Evolutionary conservation across 2,888 invertebrate species (phyloP).

Genomic region (Phyllotreta cruciferae): DNA sequence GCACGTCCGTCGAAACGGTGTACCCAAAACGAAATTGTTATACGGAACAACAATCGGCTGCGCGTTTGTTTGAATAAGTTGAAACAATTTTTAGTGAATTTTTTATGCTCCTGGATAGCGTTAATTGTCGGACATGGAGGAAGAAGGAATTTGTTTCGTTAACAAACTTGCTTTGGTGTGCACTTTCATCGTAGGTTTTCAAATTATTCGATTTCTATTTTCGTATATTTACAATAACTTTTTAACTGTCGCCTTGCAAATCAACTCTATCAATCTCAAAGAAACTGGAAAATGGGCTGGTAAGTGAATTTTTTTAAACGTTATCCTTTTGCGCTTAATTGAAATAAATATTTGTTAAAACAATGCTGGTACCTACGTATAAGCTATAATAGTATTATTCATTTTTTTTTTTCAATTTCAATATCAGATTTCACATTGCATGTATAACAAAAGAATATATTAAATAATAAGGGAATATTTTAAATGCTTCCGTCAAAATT

Average conservation of each 20-base stretch:
- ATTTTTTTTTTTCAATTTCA: too few species aligned
- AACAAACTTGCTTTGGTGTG: constrained; percentile 63
- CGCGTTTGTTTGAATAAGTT: constrained; percentile 27
- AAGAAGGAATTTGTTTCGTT: constrained; percentile 50
- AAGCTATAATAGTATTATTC: too few species aligned
- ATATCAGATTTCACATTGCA: too few species aligned
- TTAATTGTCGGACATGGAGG: constrained; percentile 29
- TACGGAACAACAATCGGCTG: constrained; percentile 30
- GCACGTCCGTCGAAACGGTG: constrained; percentile 38
- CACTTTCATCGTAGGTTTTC: constrained; percentile 56
- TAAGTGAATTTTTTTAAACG: constrained; percentile 61
- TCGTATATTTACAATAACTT: constrained; percentile 57
- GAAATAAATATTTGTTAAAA: too few species aligned
- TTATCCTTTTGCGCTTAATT: neutral
- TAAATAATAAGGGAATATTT: too few species aligned
- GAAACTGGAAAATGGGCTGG: constrained; percentile 82
- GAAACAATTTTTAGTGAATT: constrained; percentile 16
- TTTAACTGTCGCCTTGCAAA: constrained; percentile 64
- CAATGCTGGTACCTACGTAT: too few species aligned
- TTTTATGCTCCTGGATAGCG: constrained; percentile 11
- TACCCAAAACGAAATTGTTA: constrained; percentile 34
- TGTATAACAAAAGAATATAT: too few species aligned
- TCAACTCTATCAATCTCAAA: constrained; percentile 65
- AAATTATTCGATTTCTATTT: constrained; percentile 64
- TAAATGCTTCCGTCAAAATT: too few species aligned